Conservation (phyloP, 2,888 invertebrate genomes). For the Drosophila phalerata region DNA sequence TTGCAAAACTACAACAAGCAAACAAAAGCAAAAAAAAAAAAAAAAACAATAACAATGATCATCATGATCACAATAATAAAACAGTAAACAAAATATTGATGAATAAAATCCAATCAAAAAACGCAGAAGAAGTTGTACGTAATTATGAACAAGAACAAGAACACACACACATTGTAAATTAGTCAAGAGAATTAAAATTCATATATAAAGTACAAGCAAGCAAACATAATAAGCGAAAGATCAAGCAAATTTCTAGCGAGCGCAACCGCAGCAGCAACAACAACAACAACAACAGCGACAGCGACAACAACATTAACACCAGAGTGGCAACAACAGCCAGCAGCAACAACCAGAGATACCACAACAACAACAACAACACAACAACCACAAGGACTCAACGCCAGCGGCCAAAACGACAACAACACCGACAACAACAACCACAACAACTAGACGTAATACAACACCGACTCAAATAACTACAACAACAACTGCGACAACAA, state of each 20-base stretch:
- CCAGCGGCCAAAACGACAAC: constrained; percentile 44
- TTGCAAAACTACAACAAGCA: constrained; percentile 53
- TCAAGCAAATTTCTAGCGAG: constrained; percentile 65
- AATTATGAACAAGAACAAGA: constrained; percentile 82
- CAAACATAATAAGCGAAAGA: constrained; percentile 54
- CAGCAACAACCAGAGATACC: constrained; percentile 22
- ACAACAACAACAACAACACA: not conserved
- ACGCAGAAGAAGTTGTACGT: constrained; percentile 83
- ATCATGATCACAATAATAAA: constrained; percentile 47
- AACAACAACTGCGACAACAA: constrained; percentile 30
- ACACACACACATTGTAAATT: constrained; percentile 80
- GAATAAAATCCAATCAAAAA: constrained; percentile 75
- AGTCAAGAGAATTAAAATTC: constrained; percentile 64
- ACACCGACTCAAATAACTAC: constrained; percentile 29
- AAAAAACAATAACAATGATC: constrained; percentile 32
- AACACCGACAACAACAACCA: constrained; percentile 22
- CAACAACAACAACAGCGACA: constrained; percentile 13
- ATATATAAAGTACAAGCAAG: constrained; percentile 49
- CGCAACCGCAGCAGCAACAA: constrained; percentile 19
- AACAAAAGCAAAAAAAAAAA: constrained; percentile 15
- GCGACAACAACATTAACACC: constrained; percentile 10
- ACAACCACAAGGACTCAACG: constrained; percentile 21
- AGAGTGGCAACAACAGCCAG: not conserved
- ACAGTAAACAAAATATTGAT: constrained; percentile 69
- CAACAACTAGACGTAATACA: constrained; percentile 9